phyloP scores from a whole-genome alignment of 2,113 vertebrate species.

The Thunnus thynnus region DNA sequence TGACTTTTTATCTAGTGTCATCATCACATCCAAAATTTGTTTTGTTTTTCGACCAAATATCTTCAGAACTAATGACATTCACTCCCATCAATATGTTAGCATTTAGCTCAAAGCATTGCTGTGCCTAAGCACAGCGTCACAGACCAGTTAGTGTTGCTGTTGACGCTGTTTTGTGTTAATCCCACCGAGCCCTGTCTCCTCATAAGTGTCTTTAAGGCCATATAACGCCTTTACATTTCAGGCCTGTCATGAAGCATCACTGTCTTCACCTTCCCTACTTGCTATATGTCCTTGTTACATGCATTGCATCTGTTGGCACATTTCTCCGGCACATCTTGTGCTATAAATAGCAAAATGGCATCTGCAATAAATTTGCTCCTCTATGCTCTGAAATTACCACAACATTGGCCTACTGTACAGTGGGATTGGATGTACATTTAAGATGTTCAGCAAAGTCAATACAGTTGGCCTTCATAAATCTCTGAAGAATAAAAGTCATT shows the following conservation, averaged over 20 bases:
- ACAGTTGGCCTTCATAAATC: neutral
- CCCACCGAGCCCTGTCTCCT: neutral
- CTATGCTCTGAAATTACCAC: conserved; percentile 33
- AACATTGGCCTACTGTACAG: neutral
- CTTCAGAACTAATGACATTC: too few relatives aligned
- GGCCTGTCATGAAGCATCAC: conserved; percentile 42
- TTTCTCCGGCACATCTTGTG: conserved; percentile 49
- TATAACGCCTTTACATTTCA: conserved; percentile 11
- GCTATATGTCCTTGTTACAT: conserved; percentile 53
- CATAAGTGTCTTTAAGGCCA: conserved; percentile 11
- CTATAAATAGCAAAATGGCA: conserved; percentile 70
- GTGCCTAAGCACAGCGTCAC: neutral
- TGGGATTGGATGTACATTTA: neutral
- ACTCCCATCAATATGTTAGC: too few relatives aligned
- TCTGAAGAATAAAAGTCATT: neutral
- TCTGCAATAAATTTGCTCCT: conserved; percentile 41
- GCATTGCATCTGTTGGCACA: conserved; percentile 58
- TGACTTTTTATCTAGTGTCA: too few relatives aligned
- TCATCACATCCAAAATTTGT: too few relatives aligned
- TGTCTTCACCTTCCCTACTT: conserved; percentile 49
- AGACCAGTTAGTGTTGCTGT: neutral
- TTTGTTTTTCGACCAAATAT: too few relatives aligned
- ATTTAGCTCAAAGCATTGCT: too few relatives aligned
- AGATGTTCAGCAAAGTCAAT: neutral
- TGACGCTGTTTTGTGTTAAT: too few relatives aligned